A percentile compares a stretch with the other conserved stretches of the same genome.
phyloP scores from a whole-genome alignment of 35 echinoderm and acorn worm species.

The Ophioderma brevispina region DNA sequence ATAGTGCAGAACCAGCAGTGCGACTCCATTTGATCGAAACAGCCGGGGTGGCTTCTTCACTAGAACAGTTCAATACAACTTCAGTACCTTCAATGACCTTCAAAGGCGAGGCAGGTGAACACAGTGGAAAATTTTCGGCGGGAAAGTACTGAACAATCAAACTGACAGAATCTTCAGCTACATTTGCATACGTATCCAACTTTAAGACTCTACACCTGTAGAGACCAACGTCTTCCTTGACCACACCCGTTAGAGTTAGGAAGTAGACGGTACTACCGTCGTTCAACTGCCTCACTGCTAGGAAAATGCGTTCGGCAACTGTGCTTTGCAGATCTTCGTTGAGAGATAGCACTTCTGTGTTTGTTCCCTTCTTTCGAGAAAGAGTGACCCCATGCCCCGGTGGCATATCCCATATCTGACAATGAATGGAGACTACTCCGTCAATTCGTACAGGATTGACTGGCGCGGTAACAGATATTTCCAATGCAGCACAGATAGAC shows the following conservation, averaged over 20 bases:
- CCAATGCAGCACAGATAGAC: neutral
- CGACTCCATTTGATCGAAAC: neutral
- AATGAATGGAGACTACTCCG: neutral
- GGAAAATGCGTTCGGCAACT: neutral
- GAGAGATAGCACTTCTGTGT: neutral
- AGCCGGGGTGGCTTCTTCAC: neutral
- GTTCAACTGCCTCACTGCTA: neutral
- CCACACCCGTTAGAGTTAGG: neutral
- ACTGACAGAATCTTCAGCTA: neutral
- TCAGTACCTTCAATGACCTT: neutral
- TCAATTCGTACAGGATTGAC: neutral
- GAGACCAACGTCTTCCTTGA: neutral
- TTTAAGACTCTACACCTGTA: neutral
- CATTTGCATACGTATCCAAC: neutral
- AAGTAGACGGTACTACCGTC: neutral
- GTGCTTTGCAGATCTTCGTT: neutral
- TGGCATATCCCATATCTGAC: neutral
- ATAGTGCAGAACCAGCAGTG: neutral
- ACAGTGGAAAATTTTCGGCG: neutral
- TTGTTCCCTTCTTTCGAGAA: neutral
- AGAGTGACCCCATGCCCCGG: neutral
- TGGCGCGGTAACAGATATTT: neutral
- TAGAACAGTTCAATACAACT: neutral
- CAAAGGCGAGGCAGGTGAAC: neutral
- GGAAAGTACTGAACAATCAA: neutral